phyloP scores from a whole-genome alignment of 2,888 invertebrate species.

The Elysia crispata region DNA sequence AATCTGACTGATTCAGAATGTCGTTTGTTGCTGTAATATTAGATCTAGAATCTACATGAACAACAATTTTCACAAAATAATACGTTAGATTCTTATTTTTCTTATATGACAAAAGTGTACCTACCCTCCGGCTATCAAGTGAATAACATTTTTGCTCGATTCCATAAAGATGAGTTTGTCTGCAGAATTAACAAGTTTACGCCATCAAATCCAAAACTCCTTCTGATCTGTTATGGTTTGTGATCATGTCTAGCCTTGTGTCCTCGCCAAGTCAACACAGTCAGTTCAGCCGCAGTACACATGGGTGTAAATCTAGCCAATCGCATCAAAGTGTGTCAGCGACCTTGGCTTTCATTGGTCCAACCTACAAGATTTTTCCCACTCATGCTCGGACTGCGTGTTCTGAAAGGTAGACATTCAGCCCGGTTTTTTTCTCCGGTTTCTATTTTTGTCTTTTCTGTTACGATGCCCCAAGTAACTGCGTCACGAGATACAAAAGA shows the following conservation, averaged over 20 bases:
- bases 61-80: too few species aligned
- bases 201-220: constrained; percentile 49
- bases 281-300: constrained; percentile 19
- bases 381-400: constrained; percentile 52
- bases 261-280: too few species aligned
- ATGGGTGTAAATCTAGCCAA: constrained; percentile 48
- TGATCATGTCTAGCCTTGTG: too few species aligned
- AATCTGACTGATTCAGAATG: too few species aligned
- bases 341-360: constrained; percentile 52
- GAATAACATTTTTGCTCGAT: constrained; percentile 82
- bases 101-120: constrained; percentile 77
- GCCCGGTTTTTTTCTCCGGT: too few species aligned
- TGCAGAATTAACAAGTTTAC: constrained; percentile 17
- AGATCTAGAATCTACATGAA: neutral
- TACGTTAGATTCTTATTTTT: neutral
- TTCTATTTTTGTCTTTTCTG: too few species aligned
- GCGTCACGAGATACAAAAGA: too few species aligned
- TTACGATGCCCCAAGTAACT: too few species aligned
- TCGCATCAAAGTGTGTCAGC: constrained; percentile 35
- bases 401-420: neutral
- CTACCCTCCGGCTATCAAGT: constrained; percentile 97
- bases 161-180: constrained; percentile 53
- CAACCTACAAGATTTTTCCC: constrained; percentile 1
- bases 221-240: constrained; percentile 31
- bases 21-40: too few species aligned